A percentile compares a stretch with the other conserved stretches of the same genome.
phyloP scores from a whole-genome alignment of 2,113 vertebrate genomes.

The Alosa alosa region DNA sequence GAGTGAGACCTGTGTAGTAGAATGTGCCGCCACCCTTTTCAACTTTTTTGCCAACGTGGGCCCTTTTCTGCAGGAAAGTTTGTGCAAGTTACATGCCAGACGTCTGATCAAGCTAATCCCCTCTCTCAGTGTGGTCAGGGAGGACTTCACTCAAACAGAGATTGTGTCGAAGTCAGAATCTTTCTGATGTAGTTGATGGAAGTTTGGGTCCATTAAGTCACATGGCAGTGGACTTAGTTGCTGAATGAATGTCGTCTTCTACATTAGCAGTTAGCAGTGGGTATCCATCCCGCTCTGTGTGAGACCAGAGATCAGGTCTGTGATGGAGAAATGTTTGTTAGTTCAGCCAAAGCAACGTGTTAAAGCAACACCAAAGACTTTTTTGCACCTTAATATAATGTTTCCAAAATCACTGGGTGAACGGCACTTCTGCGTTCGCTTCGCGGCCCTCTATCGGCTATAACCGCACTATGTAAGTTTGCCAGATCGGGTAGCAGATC shows the following conservation, averaged over 20 bases:
- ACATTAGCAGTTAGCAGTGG: too few relatives aligned
- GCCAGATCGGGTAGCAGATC: too few relatives aligned
- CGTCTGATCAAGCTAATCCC: conserved; percentile 1
- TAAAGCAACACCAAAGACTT: too few relatives aligned
- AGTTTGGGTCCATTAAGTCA: background rate
- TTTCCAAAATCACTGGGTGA: too few relatives aligned
- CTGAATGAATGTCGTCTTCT: background rate
- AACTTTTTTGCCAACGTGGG: background rate
- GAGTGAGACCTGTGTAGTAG: conserved; percentile 11
- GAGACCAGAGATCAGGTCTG: too few relatives aligned
- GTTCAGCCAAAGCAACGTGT: too few relatives aligned
- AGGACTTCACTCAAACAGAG: background rate
- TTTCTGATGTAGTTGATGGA: background rate
- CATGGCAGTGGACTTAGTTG: background rate
- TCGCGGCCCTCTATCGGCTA: too few relatives aligned
- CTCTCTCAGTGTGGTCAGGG: background rate
- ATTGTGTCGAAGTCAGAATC: background rate
- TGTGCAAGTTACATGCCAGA: background rate
- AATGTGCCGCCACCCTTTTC: background rate
- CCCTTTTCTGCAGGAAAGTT: background rate
- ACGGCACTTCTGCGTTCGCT: too few relatives aligned
- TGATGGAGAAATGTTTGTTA: too few relatives aligned
- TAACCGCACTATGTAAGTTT: too few relatives aligned
- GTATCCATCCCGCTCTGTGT: too few relatives aligned
- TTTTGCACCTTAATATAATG: too few relatives aligned